phyloP scores from a whole-genome alignment of 2,113 vertebrate genomes.

The Centropus bengalensis region DNA sequence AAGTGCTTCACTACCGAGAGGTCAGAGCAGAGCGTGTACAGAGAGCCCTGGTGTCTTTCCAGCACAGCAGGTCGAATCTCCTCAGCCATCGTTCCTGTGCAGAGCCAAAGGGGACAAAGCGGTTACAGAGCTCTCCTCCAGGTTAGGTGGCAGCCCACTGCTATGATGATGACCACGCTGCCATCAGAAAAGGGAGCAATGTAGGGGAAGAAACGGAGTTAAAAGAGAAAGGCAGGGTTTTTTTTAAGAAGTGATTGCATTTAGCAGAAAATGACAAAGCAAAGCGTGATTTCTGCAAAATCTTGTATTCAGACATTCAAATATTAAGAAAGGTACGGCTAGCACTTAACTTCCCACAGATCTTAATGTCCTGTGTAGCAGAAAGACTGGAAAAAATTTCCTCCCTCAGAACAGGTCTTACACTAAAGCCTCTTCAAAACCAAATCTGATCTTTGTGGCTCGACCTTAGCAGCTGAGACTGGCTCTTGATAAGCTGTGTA shows the following conservation, averaged over 20 bases:
- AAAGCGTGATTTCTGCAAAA: not conserved
- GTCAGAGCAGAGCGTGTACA: slow-evolving; percentile 79
- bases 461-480: not conserved
- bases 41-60: slow-evolving; percentile 81
- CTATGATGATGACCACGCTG: not conserved
- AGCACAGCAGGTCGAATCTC: slow-evolving; percentile 80
- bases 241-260: not conserved
- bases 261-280: not conserved
- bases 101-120: not conserved
- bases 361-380: not conserved
- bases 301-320: not conserved
- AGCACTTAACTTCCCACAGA: not conserved
- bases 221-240: not conserved
- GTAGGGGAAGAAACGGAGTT: not conserved
- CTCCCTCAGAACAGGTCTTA: not conserved
- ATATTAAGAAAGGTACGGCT: not conserved
- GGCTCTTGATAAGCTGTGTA: not conserved
- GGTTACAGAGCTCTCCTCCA: not conserved
- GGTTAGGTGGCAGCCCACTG: not conserved
- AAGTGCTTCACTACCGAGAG: slow-evolving; percentile 83
- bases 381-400: not conserved
- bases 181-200: rapidly evolving
- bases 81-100: slow-evolving; percentile 85
- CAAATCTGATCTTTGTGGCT: not conserved
- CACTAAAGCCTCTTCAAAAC: not conserved